These are phyloP conservation scores for Sprattus sprattus DNA, from an alignment of 2,113 vertebrate species.

Conservation along the genomic window DNA sequence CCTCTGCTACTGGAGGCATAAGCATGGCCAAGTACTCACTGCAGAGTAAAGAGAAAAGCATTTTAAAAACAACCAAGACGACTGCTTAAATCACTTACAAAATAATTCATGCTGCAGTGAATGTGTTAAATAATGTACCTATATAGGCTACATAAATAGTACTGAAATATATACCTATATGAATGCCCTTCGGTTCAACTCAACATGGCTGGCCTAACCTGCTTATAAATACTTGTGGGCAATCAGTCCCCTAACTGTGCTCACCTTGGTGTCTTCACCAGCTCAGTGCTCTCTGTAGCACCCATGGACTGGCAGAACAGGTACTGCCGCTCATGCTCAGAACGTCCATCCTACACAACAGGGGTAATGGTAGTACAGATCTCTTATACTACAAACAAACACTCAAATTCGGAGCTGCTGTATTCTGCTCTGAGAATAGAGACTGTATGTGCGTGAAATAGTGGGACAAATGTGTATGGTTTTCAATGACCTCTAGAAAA, in stretches of 20 bases:
- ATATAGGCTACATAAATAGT: background rate
- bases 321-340: slow-evolving; percentile 94
- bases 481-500: too few species aligned
- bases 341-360: slow-evolving; percentile 81
- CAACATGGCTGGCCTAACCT: background rate
- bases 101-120: background rate
- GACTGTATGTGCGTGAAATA: too few species aligned
- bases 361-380: background rate
- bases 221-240: background rate
- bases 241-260: slow-evolving; percentile 12
- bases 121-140: background rate
- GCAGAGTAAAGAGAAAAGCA: background rate
- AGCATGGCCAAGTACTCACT: slow-evolving; percentile 92
- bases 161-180: background rate
- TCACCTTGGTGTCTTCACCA: slow-evolving; percentile 87
- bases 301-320: slow-evolving; percentile 86
- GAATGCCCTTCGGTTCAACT: background rate
- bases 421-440: too few species aligned
- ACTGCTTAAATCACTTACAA: background rate
- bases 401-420: background rate
- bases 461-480: too few species aligned
- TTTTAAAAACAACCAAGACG: background rate
- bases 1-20: slow-evolving; percentile 88
- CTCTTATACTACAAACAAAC: background rate
- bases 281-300: slow-evolving; percentile 81